Conservation (phyloP, 2,888 invertebrate genomes). For the Lottia gigantea region DNA sequence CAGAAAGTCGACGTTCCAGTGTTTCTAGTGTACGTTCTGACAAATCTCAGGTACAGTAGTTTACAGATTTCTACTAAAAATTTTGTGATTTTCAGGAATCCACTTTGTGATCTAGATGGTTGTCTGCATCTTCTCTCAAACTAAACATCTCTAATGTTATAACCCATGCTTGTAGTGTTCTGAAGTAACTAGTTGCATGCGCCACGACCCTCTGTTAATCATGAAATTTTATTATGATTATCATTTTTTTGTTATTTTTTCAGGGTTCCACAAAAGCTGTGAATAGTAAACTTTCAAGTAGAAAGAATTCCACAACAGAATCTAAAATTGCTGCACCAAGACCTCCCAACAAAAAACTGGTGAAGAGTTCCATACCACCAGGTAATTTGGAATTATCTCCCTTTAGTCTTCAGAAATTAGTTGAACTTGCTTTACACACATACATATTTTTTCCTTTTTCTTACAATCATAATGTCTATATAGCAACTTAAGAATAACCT, state of each 20-base stretch:
- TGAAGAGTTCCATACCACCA: slow-evolving; percentile 43
- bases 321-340: neutral
- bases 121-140: too few relatives aligned
- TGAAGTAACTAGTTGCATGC: too few relatives aligned
- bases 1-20: slow-evolving; percentile 2
- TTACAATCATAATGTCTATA: too few relatives aligned
- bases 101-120: too few relatives aligned
- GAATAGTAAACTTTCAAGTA: slow-evolving; percentile 32
- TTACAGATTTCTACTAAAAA: neutral
- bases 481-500: too few relatives aligned
- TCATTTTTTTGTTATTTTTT: slow-evolving; percentile 14
- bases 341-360: slow-evolving; percentile 28
- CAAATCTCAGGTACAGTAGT: neutral
- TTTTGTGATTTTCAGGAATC: too few relatives aligned
- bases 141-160: too few relatives aligned
- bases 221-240: too few relatives aligned
- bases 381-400: slow-evolving; percentile 25
- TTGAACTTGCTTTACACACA: too few relatives aligned
- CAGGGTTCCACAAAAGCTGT: slow-evolving; percentile 36
- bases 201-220: too few relatives aligned
- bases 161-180: too few relatives aligned
- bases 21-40: neutral
- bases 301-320: slow-evolving; percentile 19
- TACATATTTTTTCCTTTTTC: too few relatives aligned
- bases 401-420: neutral